Evolutionary conservation across 2,797 vertebrate genomes (phyloP), one percentile per base, ranked within the genome.

Genomic region (Trematomus bernacchii): DNA sequence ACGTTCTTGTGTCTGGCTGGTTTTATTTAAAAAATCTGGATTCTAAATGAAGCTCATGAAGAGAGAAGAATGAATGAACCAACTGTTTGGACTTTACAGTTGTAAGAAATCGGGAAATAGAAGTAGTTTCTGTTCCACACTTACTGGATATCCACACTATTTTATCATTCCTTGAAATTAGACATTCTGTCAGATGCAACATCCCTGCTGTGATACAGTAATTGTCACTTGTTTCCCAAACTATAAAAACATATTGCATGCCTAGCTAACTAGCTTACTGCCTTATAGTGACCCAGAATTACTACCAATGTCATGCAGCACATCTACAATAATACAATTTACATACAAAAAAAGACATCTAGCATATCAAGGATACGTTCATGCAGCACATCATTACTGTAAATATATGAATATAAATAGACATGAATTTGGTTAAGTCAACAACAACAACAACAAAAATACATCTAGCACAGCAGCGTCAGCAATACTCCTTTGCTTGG

Each of bases 11-110:
- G 59, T 50, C n/a, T 42, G 21, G 13, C 33, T 70, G 55, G 42
- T 66, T 84, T 76, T 67, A 76, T 76, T 77, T 13, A 64, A 85
- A 27, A 59, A 64, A 81, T 71, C 74, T 84, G 71, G 67, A 83
- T 76, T 63, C 43, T 43, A 59, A 83, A 77, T 75, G 1, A 77
- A 77, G 54, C 13, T 59, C 21, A 33, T 54, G 37, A 46, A 74
- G 52, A 53, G 37, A 63, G 19, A 60, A 79, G 72, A 84, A 70
- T 78, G 60, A 61, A 70, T 76, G 61, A 62, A 77, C 27, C 68
- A 53, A 66, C 46, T 72, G 74, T 74, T 44, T 80, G 47, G 59
- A 76, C 53, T 78, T 71, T 48, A 14, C 23, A 51, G 72, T 46
- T 78, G 27, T 12, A 66, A 59, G 30, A 15, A 75, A 55, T 65